Evolutionary conservation across 1,140 invertebrate species (phyloP), one percentile per base, ranked within the genome.

Genomic region (Leguminivora glycinivorella): DNA sequence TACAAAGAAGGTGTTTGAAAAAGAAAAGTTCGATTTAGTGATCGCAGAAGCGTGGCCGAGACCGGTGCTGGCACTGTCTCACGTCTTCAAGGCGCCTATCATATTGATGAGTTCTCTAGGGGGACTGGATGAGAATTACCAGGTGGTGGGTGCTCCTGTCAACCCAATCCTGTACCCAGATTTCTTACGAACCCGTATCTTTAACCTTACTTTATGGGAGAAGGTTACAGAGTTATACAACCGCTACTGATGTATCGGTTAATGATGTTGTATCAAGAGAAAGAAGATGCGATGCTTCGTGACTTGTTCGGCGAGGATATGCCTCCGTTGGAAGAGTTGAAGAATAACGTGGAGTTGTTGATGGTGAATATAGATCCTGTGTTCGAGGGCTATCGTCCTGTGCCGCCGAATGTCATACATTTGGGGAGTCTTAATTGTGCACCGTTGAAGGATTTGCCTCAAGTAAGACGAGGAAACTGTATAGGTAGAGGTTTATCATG

Each of bases 381-480:
- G 56, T 58, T 24, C 12, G 56, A 58, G 3, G 56, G 56, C 4
- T 26, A 25, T 2, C 56, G 56, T 4, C 56, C 56, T n/a, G 24
- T 26, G 56, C 56, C 56, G 24, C 56, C 56, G 4, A 78, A 70
- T 26, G 83, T 91, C 2, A 76, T 92, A 5, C 71, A 86, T 68
- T 76, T 93, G 67, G 87, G 83, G 24, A 89, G 91, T 9, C 79
- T 89, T 34, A 91, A 92, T 75, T 76, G 81, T 14, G 75, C 79
- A 76, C 60, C 74, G 80, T 25, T 73, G 93, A 43, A 83, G 84
- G 67, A 76, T 47, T 12, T 58, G 56, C 56, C 56, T 14, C 56
- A n/a, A 24, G 56, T 58, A 26, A 58, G 56, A 10, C 29, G 29
- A n/a, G n/a, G n/a, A n/a, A n/a, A n/a, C n/a, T n/a, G n/a, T n/a